A percentile compares a stretch with the other conserved stretches of the same genome.
Conservation (phyloP, 2,888 invertebrate species). For the Lasioglossum calceatum region DNA sequence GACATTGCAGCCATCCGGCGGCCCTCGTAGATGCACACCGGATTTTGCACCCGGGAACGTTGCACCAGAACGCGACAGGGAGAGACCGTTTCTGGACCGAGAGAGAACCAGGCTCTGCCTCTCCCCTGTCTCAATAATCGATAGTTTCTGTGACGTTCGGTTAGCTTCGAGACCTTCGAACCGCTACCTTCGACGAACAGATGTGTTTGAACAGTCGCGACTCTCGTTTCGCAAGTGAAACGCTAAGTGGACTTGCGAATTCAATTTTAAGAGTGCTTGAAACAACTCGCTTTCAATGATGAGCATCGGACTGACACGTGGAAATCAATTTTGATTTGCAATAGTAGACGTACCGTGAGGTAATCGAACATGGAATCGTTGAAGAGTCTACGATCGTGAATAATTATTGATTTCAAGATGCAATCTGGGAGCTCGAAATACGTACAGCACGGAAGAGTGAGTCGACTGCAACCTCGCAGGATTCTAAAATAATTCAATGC, state of each 20-base stretch:
- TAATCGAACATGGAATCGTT: neutral
- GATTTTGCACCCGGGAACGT: slow-evolving; percentile 5
- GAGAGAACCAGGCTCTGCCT: neutral
- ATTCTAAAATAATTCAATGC: no score
- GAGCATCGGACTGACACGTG: neutral
- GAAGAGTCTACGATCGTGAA: neutral
- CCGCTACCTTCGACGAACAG: neutral
- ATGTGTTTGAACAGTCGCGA: neutral
- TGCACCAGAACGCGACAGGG: neutral
- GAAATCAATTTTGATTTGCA: neutral
- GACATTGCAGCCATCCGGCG: slow-evolving; percentile 43
- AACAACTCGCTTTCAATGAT: neutral
- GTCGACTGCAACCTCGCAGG: no score
- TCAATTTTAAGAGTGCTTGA: neutral
- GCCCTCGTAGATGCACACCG: slow-evolving; percentile 12
- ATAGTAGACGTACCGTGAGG: neutral
- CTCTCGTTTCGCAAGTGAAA: slow-evolving; percentile 1
- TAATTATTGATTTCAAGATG: neutral
- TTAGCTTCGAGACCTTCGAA: neutral
- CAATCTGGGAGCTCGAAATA: no score
- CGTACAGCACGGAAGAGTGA: no score
- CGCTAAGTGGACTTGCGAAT: neutral
- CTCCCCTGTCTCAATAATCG: neutral
- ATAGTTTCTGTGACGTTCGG: neutral
- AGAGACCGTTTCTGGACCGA: slow-evolving; percentile 8